Evolutionary conservation across 2,888 invertebrate species (phyloP).

Genomic region (Malachius bipustulatus): DNA sequence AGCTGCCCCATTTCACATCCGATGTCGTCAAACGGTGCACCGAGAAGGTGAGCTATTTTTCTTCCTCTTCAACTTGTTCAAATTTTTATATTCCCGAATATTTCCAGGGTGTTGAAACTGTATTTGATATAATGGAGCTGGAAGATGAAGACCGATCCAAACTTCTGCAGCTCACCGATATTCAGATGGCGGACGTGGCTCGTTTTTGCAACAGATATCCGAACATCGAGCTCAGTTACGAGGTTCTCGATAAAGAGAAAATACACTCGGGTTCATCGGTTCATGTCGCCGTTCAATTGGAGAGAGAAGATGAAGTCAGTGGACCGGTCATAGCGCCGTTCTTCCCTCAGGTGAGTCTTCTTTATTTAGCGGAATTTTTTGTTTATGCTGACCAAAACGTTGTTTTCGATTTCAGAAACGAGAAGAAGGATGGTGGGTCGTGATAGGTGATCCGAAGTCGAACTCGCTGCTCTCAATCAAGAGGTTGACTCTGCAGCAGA

Average conservation of each 20-base stretch:
- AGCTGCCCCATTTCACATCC: conserved; percentile 85
- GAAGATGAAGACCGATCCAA: conserved; percentile 81
- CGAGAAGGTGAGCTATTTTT: conserved; percentile 55
- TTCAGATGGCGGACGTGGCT: conserved; percentile 95
- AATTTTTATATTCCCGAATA: conserved; percentile 1
- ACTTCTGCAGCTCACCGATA: conserved; percentile 64
- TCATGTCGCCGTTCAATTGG: conserved; percentile 80
- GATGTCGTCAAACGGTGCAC: conserved; percentile 85
- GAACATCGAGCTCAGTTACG: conserved; percentile 91
- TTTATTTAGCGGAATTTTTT: conserved; percentile 7
- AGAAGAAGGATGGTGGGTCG: conserved; percentile 96
- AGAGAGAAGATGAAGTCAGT: conserved; percentile 91
- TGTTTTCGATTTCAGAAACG: conserved; percentile 51
- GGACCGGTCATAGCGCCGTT: conserved; percentile 97
- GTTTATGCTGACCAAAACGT: no score
- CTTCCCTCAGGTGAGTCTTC: conserved; percentile 72
- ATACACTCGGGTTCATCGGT: conserved; percentile 77
- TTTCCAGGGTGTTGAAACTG: conserved; percentile 64
- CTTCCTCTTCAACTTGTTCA: conserved; percentile 1
- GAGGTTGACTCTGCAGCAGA: conserved; percentile 85
- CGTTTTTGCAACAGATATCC: conserved; percentile 98
- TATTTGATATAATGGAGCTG: conserved; percentile 92
- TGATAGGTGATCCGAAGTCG: conserved; percentile 89
- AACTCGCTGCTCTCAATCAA: conserved; percentile 96
- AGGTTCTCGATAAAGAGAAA: conserved; percentile 70